Evolutionary conservation across 2,797 vertebrate species (phyloP).

Genomic region (Enteromius anoplus): DNA sequence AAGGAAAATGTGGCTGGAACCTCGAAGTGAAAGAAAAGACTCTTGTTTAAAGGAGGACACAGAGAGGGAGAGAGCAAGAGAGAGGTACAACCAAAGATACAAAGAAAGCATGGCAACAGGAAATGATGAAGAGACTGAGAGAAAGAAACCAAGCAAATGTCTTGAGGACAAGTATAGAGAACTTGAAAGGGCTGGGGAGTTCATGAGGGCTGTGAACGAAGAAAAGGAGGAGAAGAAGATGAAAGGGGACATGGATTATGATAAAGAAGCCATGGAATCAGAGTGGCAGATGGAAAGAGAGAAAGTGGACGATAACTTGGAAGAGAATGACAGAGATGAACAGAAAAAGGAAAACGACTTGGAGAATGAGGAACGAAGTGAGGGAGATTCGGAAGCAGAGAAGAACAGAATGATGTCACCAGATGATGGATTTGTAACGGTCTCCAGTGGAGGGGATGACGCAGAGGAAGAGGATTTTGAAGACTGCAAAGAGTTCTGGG

Average conservation of each 20-base stretch:
- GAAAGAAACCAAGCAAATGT: conserved; percentile 35
- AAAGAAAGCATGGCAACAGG: conserved; percentile 38
- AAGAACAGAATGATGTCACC: conserved; percentile 62
- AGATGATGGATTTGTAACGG: conserved; percentile 72
- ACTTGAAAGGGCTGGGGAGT: conserved; percentile 46
- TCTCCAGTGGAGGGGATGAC: conserved; percentile 74
- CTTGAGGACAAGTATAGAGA: conserved; percentile 36
- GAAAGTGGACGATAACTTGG: conserved; percentile 57
- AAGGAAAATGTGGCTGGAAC: conserved; percentile 79
- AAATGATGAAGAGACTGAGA: conserved; percentile 60
- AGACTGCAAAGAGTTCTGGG: conserved; percentile 74
- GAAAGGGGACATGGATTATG: conserved; percentile 51
- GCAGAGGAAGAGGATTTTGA: conserved; percentile 69
- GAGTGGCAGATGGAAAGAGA: conserved; percentile 52
- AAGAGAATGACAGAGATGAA: conserved; percentile 69
- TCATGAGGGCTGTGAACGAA: conserved; percentile 32
- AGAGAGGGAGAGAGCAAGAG: conserved; percentile 58
- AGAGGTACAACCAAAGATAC: conserved; percentile 48
- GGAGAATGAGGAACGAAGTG: conserved; percentile 68
- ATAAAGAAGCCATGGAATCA: conserved; percentile 43
- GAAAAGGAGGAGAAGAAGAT: conserved; percentile 29
- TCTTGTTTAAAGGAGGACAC: conserved; percentile 50
- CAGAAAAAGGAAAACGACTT: conserved; percentile 54
- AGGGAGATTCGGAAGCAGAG: conserved; percentile 59
- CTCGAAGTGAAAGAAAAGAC: conserved; percentile 65